A percentile compares a stretch with the other conserved stretches of the same genome.
phyloP scores from a whole-genome alignment of 2,113 vertebrate genomes.

The Pterocles orientalis region DNA sequence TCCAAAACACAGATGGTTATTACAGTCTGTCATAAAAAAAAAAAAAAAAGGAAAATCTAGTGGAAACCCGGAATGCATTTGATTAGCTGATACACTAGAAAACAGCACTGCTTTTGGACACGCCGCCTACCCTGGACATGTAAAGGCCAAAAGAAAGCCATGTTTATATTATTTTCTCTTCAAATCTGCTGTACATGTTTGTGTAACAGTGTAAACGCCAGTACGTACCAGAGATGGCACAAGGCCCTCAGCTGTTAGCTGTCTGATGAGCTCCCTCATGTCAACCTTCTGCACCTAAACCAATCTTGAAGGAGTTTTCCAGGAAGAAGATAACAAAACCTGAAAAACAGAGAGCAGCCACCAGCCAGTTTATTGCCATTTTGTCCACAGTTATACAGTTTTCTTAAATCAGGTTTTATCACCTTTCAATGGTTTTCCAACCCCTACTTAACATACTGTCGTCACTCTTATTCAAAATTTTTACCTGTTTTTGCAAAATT shows the following conservation, averaged over 20 bases:
- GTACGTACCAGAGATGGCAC: background rate
- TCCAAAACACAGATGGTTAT: slow-evolving; percentile 16
- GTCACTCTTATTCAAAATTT: background rate
- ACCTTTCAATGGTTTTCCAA: background rate
- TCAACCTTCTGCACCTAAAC: background rate
- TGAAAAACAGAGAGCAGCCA: background rate
- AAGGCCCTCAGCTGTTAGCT: background rate
- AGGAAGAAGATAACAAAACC: background rate
- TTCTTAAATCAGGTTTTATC: background rate
- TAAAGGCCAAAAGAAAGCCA: background rate
- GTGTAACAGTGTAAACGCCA: background rate
- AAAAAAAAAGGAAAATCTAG: background rate
- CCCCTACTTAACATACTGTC: background rate
- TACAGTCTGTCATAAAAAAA: background rate
- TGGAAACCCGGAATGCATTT: background rate
- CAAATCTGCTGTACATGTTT: background rate
- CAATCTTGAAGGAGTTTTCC: background rate
- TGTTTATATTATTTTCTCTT: background rate
- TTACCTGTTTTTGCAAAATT: background rate
- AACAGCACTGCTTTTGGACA: background rate
- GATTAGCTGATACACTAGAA: background rate
- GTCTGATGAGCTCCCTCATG: background rate
- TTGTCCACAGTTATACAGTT: background rate
- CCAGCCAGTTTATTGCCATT: background rate
- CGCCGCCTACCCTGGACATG: background rate